Base-by-base conservation (phyloP, 2,888 invertebrate species). In the Sisyra nigra region DNA sequence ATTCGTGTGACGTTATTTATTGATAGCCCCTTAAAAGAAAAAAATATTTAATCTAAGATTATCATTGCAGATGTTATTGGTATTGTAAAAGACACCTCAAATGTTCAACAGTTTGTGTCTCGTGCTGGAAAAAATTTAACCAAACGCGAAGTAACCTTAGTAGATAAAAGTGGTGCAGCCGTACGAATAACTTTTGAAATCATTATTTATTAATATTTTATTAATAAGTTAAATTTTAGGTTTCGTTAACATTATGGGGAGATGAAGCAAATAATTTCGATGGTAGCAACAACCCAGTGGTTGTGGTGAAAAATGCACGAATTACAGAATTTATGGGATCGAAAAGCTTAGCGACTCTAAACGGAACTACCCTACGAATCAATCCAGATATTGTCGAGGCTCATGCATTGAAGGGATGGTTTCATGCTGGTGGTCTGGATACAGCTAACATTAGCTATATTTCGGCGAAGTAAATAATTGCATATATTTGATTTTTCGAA, bases 361-460 rank as follows among this genome's bases (percentile, higher is more conserved):
- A 35, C 31, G 71, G 77, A 17, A 72, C 79, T 7, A 66, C 74
- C 50, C 43, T 92, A 45, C 75, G 86, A 50, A 57, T 85, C 5
- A 89, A 96, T 67, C 96, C 97, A 0, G 93, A 96, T 57, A 68
- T 92, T 19, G 73, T 79, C 0, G 91, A 91, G 55, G 84, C 91
- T 2, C 85, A 91, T 58, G 69, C 69, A 49, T 67, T 98, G 37
- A 74, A 86, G 44, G 88, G 89, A 24, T 98, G 98, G 98, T 97
- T 76, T 59, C 80, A 76, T 19, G 89, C 88, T 4, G 67, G 66
- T 4, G 62, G 68, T 29, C 66, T 72, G 53, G 74, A 78, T 10
- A 37, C 7, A n/a, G 57, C 69, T 9, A 72, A 68, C 45, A 76
- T 74, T 34, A 70, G 68, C 72, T 72, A 56, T 49, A 43, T 44